phyloP scores from a whole-genome alignment of 2,113 vertebrate species.

The Hippolais icterina region DNA sequence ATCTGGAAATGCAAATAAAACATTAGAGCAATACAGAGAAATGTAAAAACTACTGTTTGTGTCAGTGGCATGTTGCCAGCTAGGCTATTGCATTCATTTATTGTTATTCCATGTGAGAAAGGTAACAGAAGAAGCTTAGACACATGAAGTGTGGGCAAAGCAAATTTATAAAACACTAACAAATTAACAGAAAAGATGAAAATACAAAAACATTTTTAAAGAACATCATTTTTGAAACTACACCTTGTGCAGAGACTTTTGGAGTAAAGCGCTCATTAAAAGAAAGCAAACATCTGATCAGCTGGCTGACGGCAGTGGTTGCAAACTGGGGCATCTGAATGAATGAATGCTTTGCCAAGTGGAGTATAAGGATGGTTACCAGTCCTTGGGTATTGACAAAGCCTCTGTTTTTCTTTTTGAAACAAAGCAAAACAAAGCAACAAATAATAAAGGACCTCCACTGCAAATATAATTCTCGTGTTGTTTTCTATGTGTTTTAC shows the following conservation, averaged over 20 bases:
- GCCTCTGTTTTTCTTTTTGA: background rate
- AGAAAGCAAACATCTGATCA: background rate
- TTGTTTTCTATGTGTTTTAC: background rate
- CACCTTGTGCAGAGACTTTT: background rate
- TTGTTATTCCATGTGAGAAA: background rate
- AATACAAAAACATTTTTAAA: background rate
- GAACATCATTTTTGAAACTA: background rate
- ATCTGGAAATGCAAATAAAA: conserved; percentile 9
- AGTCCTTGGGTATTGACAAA: background rate
- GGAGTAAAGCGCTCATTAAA: background rate
- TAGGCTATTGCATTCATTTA: background rate
- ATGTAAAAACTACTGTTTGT: background rate
- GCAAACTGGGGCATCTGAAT: background rate
- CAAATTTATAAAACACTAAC: background rate
- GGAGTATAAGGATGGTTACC: background rate
- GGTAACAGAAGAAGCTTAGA: background rate
- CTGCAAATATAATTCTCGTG: background rate
- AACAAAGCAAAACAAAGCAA: background rate
- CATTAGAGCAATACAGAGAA: background rate
- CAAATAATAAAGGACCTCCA: background rate
- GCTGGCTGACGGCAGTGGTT: accelerated
- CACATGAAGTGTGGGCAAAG: background rate
- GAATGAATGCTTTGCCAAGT: background rate
- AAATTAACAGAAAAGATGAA: background rate
- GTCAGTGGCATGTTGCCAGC: background rate